Conservation (phyloP, 2,797 vertebrate species). For the Pseudomugil tenellus region DNA sequence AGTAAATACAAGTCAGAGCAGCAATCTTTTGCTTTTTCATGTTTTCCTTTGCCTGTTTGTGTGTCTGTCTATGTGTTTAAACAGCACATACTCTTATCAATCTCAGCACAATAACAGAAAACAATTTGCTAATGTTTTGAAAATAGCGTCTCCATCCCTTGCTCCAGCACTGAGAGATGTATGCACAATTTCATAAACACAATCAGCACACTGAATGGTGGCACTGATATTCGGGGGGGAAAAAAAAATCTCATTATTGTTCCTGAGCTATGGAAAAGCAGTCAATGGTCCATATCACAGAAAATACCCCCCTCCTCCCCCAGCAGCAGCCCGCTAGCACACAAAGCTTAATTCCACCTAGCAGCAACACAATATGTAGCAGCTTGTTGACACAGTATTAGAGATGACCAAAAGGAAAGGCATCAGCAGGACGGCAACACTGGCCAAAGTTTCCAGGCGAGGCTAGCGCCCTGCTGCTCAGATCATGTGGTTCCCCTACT, state of each 20-base stretch:
- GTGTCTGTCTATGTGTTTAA: constrained; percentile 55
- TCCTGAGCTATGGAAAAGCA: constrained; percentile 84
- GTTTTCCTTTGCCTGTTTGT: constrained; percentile 8
- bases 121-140: constrained; percentile 86
- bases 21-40: constrained; percentile 22
- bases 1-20: constrained; percentile 32
- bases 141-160: constrained; percentile 79
- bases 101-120: constrained; percentile 82
- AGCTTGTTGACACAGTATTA: constrained; percentile 76
- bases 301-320: constrained; percentile 60
- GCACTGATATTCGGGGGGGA: constrained; percentile 76
- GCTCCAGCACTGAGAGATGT: constrained; percentile 78
- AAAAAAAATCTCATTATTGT: constrained; percentile 83
- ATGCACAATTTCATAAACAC: constrained; percentile 85
- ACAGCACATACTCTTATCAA: constrained; percentile 82
- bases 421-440: constrained; percentile 38
- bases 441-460: constrained; percentile 18
- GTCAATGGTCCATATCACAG: constrained; percentile 85
- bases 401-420: constrained; percentile 73
- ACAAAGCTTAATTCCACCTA: constrained; percentile 80
- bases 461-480: background rate
- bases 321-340: constrained; percentile 67
- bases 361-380: constrained; percentile 77
- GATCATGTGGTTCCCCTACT: constrained; percentile 16
- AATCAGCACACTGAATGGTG: constrained; percentile 82